phyloP scores from a whole-genome alignment of 2,888 invertebrate genomes.

The Macaria notata region DNA sequence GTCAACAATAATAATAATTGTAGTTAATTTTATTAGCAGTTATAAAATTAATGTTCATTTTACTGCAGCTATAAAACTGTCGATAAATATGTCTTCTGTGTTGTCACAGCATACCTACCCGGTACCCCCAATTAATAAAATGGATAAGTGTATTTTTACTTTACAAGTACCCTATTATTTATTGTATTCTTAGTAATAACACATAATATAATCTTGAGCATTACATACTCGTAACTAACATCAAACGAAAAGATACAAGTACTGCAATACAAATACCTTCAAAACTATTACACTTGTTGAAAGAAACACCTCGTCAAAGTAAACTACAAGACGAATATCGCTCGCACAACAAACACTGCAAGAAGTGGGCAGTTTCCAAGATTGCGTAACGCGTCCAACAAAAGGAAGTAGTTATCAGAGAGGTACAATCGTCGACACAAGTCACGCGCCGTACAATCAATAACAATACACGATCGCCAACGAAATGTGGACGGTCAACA shows the following conservation, averaged over 20 bases:
- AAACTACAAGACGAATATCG: constrained; percentile 4
- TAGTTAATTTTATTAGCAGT: constrained; percentile 35
- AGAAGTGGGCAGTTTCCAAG: constrained; percentile 19
- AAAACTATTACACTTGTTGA: too few relatives aligned
- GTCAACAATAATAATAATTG: constrained; percentile 20
- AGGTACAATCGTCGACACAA: constrained; percentile 71
- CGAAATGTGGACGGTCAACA: constrained; percentile 76
- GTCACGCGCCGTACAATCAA: constrained; percentile 79
- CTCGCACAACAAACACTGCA: background rate
- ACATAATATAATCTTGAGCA: too few relatives aligned
- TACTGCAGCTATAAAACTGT: constrained; percentile 38
- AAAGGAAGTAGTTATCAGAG: constrained; percentile 56
- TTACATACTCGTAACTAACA: too few relatives aligned
- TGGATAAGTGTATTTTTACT: too few relatives aligned
- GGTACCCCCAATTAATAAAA: too few relatives aligned
- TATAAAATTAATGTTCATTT: constrained; percentile 37
- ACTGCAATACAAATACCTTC: too few relatives aligned
- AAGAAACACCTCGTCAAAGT: too few relatives aligned
- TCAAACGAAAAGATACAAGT: too few relatives aligned
- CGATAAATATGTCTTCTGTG: constrained; percentile 35
- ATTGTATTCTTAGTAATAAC: too few relatives aligned
- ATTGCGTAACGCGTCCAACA: constrained; percentile 38
- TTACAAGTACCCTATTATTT: too few relatives aligned
- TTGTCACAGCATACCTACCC: constrained; percentile 18
- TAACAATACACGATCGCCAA: constrained; percentile 76